These are phyloP conservation scores for Passer montanus DNA, from an alignment of 2,113 vertebrate species.

Conservation along the genomic window DNA sequence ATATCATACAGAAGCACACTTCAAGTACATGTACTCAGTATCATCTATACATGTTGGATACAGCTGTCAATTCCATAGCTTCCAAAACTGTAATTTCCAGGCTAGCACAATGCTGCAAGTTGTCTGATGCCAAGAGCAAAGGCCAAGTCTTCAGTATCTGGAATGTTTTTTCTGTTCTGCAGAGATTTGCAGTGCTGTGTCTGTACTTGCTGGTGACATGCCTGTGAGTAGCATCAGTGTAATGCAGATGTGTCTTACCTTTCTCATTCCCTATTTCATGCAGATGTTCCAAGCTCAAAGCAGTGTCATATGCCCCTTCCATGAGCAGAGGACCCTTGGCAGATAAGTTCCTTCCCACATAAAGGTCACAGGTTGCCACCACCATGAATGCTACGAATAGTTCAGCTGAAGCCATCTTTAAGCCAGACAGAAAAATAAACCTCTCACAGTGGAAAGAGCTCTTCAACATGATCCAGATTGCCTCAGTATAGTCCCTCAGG, in stretches of 20 bases:
- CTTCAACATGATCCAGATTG: slow-evolving; percentile 5
- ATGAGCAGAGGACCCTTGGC: not conserved
- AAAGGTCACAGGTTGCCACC: not conserved
- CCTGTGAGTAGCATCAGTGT: not conserved
- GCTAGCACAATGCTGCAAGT: not conserved
- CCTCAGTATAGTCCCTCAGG: not conserved
- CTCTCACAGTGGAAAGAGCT: not conserved
- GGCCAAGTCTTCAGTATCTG: not conserved
- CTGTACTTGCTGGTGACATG: not conserved
- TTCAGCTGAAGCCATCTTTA: not conserved
- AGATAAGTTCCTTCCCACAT: not conserved
- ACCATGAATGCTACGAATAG: not conserved
- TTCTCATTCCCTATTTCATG: not conserved
- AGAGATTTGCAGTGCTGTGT: not conserved
- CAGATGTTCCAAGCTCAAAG: not conserved
- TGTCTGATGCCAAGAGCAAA: not conserved
- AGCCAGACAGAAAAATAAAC: slow-evolving; percentile 16
- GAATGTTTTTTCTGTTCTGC: not conserved
- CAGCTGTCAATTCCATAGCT: not conserved
- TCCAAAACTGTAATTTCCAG: not conserved
- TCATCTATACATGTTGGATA: not conserved
- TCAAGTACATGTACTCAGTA: not conserved
- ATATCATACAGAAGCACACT: not conserved
- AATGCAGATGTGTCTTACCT: not conserved
- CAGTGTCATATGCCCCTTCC: not conserved